Evolutionary conservation across 2,888 invertebrate genomes (phyloP), one percentile per base, ranked within the genome.

Genomic region (Entomobrya multifasciata): DNA sequence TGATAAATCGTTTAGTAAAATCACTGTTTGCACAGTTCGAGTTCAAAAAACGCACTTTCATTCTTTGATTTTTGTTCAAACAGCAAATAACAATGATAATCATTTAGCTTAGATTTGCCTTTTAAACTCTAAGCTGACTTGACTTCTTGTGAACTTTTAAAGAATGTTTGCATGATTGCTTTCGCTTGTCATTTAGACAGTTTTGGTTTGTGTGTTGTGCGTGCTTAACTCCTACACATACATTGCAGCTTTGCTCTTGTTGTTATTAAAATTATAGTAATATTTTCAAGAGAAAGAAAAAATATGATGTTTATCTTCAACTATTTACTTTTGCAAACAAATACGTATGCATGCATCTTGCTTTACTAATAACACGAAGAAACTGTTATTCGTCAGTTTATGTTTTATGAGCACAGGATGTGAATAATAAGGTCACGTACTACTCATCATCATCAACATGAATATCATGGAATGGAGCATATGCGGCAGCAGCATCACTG

Each of bases 391-490:
- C 47, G 5, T 49, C 27, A 47, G 47, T 47, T 47, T 70, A 49
- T n/a, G 47, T 20, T 49, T 17, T 70, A 25, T 70, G 47, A 22
- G 70, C 47, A 70, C 47, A 70, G n/a, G 70, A 49, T 70, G 70
- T 13, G 47, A 70, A 70, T 70, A 70, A 49, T 70, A 70, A 70
- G 70, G 70, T 70, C 70, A 70, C 70, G 70, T 70, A 70, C 25
- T 25, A 70, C 47, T 70, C 22, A 25, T 70, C 47, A 70, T 49
- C 70, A 49, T 44, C 67, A 36, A 17, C 62, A 10, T 30, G n/a
- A 60, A 27, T 30, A 27, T 11, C 65, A 67, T 36, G 36, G 36
- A 36, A 8, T n/a, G 13, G n/a, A 47, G 44, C 22, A 67, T 47
- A 52, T n/a, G 49, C 49, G 44, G 25, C 55, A 30, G 27, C 27